Evolutionary conservation across 1,140 invertebrate species (phyloP).

Genomic region (Varroa destructor): DNA sequence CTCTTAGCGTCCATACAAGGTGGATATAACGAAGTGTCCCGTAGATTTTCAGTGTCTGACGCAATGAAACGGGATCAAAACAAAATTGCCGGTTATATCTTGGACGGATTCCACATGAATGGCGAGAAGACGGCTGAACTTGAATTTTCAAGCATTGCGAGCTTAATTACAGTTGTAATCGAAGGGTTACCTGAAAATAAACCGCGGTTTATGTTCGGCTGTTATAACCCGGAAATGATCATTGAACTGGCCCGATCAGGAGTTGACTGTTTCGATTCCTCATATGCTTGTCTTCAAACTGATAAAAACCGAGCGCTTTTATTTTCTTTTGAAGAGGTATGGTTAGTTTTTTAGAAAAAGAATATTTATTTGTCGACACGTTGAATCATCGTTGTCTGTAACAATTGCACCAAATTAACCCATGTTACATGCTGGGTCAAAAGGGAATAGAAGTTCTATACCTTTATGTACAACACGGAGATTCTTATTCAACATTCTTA

Average conservation of each 20-base stretch:
- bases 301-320: constrained; percentile 50
- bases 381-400: too few relatives aligned
- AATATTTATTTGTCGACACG: neutral
- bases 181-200: constrained; percentile 51
- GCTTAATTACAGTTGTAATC: constrained; percentile 50
- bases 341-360: neutral
- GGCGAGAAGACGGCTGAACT: constrained; percentile 49
- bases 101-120: constrained; percentile 65
- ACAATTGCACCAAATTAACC: too few relatives aligned
- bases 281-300: constrained; percentile 52
- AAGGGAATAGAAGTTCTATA: too few relatives aligned
- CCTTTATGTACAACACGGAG: too few relatives aligned
- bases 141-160: constrained; percentile 46
- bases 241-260: constrained; percentile 53
- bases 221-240: constrained; percentile 53
- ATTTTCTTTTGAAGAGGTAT: constrained; percentile 38
- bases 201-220: constrained; percentile 51
- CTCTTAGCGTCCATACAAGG: constrained; percentile 60
- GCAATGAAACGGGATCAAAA: constrained; percentile 43
- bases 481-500: too few relatives aligned
- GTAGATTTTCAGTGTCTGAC: constrained; percentile 46
- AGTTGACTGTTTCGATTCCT: constrained; percentile 67
- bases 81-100: constrained; percentile 51
- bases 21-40: constrained; percentile 48
- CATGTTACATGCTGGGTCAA: too few relatives aligned